Conservation (phyloP, 2,797 vertebrate species). For the Graptemys geographica region DNA sequence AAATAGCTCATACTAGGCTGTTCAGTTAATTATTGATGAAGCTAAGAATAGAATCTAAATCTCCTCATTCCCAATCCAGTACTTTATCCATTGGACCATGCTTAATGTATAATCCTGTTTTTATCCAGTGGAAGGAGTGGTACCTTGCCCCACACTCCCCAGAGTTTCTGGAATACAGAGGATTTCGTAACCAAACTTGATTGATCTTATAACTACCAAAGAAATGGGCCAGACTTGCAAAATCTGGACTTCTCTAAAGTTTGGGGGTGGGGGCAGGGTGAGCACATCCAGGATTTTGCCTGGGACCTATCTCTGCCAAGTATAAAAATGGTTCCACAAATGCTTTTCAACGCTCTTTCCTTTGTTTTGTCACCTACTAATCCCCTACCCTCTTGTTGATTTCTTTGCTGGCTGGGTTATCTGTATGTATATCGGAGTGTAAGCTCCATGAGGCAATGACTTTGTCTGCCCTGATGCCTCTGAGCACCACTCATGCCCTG, state of each 20-base stretch:
- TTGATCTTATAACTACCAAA: background rate
- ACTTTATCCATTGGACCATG: background rate
- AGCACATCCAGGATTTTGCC: background rate
- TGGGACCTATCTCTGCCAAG: background rate
- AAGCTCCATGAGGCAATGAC: background rate
- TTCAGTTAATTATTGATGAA: background rate
- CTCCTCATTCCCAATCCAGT: constrained; percentile 56
- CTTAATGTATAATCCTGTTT: background rate
- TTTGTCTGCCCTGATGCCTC: background rate
- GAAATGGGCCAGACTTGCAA: background rate
- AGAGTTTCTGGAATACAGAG: accelerated
- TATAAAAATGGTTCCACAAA: background rate
- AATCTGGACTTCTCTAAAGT: background rate
- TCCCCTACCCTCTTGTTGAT: background rate
- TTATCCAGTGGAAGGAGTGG: background rate
- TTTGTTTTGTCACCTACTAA: background rate
- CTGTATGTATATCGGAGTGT: background rate
- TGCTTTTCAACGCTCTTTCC: background rate
- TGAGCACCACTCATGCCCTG: accelerated
- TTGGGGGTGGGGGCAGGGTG: accelerated
- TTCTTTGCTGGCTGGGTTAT: constrained; percentile 1
- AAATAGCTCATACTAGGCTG: background rate
- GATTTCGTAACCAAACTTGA: background rate
- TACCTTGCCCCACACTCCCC: background rate
- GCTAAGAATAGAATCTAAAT: constrained; percentile 46